These are phyloP conservation scores for Eristalis intricaria DNA, from an alignment of 2,888 invertebrate genomes.

Conservation along the genomic window DNA sequence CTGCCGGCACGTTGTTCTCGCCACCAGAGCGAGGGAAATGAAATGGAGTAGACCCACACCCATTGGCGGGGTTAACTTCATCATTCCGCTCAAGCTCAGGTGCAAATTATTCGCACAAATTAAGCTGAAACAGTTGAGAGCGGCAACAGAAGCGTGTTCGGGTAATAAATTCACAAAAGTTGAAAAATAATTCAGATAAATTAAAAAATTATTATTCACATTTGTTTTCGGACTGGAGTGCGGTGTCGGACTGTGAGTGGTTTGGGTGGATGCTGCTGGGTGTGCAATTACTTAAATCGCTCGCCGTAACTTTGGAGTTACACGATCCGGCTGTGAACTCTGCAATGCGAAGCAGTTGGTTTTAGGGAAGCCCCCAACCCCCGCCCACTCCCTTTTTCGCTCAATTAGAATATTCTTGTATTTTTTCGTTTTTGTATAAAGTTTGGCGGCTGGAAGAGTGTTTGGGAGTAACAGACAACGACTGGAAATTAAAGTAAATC, in stretches of 20 bases:
- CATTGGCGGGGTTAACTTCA: conserved; percentile 65
- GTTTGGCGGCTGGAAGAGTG: not conserved
- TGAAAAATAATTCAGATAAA: conserved; percentile 70
- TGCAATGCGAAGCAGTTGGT: not conserved
- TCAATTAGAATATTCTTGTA: conserved; percentile 61
- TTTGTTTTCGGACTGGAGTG: conserved; percentile 52
- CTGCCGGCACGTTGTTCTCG: conserved; percentile 11
- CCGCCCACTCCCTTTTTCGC: not conserved
- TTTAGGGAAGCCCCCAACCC: not conserved
- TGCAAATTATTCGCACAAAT: conserved; percentile 71
- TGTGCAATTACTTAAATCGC: conserved; percentile 71
- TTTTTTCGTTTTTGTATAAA: conserved; percentile 24
- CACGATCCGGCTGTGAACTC: conserved; percentile 7
- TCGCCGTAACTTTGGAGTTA: conserved; percentile 37
- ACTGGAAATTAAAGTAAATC: too few relatives aligned
- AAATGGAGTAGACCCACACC: conserved; percentile 9
- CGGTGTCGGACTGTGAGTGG: not conserved
- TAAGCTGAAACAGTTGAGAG: conserved; percentile 68
- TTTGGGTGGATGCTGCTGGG: conserved; percentile 20
- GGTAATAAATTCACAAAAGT: conserved; percentile 72
- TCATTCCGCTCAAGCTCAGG: conserved; percentile 70
- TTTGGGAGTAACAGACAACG: too few relatives aligned
- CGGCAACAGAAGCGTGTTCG: conserved; percentile 43
- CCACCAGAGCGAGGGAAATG: not conserved
- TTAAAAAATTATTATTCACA: conserved; percentile 72